phyloP scores from a whole-genome alignment of 2,888 invertebrate genomes.

The Acanthoscelides obtectus region DNA sequence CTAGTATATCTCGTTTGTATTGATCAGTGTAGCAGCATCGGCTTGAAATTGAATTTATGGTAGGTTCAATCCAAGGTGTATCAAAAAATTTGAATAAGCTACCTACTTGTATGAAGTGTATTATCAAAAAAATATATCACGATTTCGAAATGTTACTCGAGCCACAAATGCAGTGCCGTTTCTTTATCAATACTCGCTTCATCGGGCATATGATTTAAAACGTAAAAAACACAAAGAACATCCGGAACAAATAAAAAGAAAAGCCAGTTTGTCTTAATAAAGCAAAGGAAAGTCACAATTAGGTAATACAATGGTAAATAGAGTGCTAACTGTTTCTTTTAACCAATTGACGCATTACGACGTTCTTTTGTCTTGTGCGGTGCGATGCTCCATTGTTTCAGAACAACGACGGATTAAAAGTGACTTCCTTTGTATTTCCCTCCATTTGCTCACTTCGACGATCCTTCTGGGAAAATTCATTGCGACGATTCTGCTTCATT shows the following conservation, averaged over 20 bases:
- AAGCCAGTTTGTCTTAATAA: slow-evolving; percentile 7
- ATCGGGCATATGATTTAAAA: too few relatives aligned
- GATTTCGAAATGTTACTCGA: too few relatives aligned
- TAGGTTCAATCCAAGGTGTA: too few relatives aligned
- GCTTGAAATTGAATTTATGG: too few relatives aligned
- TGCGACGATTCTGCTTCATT: not conserved
- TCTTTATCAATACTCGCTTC: too few relatives aligned
- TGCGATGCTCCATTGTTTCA: slow-evolving; percentile 25
- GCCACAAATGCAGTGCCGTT: too few relatives aligned
- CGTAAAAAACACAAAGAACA: too few relatives aligned
- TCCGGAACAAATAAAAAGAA: not conserved
- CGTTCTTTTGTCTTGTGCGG: slow-evolving; percentile 19
- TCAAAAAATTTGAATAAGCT: too few relatives aligned
- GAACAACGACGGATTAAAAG: slow-evolving; percentile 18
- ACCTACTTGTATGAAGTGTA: too few relatives aligned
- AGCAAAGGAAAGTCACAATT: slow-evolving; percentile 20
- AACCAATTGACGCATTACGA: slow-evolving; percentile 28
- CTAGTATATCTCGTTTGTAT: too few relatives aligned
- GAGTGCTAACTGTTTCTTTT: slow-evolving; percentile 29
- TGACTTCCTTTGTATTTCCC: slow-evolving; percentile 28
- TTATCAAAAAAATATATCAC: too few relatives aligned
- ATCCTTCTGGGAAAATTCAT: slow-evolving; percentile 9
- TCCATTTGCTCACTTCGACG: slow-evolving; percentile 26
- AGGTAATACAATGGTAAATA: slow-evolving; percentile 27
- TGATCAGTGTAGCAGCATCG: too few relatives aligned